phyloP scores from a whole-genome alignment of 37 sponge, comb jelly and placozoan species.

The Crambe crambe region DNA sequence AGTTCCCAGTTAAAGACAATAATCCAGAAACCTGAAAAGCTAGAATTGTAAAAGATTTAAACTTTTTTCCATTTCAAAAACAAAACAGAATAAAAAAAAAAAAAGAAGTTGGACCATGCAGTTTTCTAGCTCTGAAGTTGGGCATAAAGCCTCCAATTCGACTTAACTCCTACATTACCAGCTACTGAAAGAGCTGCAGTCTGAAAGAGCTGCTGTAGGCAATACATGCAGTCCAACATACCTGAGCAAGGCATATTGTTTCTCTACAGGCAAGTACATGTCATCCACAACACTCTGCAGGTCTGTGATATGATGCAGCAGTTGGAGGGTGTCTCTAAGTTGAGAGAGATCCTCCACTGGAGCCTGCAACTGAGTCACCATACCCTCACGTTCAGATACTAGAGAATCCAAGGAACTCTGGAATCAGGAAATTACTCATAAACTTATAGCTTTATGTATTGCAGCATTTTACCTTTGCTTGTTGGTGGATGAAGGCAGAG shows the following conservation, averaged over 20 bases:
- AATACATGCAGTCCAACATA: no score
- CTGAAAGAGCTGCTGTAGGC: no score
- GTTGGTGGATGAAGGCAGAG: slow-evolving; percentile 68
- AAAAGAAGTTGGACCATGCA: neutral
- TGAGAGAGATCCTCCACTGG: slow-evolving; percentile 59
- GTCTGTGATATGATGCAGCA: slow-evolving; percentile 73
- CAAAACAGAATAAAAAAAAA: no score
- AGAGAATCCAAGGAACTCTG: slow-evolving; percentile 62
- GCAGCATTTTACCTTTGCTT: slow-evolving; percentile 79
- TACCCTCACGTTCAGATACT: slow-evolving; percentile 45
- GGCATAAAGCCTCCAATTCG: no score
- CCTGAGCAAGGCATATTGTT: slow-evolving; percentile 64
- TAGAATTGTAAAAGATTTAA: no score
- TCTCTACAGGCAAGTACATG: slow-evolving; percentile 77
- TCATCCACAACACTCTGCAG: slow-evolving; percentile 76
- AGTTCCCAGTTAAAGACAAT: no score
- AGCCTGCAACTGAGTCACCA: slow-evolving; percentile 43
- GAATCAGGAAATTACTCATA: neutral
- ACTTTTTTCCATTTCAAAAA: no score
- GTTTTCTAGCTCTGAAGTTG: no score
- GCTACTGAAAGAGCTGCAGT: no score
- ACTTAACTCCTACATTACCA: no score
- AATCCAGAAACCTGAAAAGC: no score
- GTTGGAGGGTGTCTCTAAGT: slow-evolving; percentile 56
- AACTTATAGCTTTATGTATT: no score